phyloP scores from a whole-genome alignment of 2,797 vertebrate species.

The Xenentodon cancila region DNA sequence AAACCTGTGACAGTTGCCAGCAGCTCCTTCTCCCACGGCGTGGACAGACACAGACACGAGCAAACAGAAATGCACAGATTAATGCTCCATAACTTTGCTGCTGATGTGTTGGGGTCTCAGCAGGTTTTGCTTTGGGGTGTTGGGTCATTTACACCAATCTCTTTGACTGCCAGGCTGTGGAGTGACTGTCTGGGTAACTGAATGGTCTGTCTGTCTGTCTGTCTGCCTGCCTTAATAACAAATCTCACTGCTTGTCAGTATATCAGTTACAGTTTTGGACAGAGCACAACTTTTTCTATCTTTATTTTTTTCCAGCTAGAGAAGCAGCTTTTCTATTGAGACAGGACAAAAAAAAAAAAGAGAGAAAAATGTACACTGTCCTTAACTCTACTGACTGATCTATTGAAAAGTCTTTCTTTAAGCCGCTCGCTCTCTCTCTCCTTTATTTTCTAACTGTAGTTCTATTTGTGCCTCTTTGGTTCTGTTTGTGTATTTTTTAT shows the following conservation, averaged over 20 bases:
- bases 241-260: conserved; percentile 17
- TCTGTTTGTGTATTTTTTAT: too few relatives aligned
- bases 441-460: conserved; percentile 8
- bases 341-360: not conserved
- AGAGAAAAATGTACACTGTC: conserved; percentile 24
- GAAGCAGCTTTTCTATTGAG: conserved; percentile 9
- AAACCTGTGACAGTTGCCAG: conserved; percentile 71
- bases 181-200: conserved; percentile 46
- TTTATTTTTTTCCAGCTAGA: too few relatives aligned
- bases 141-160: conserved; percentile 66
- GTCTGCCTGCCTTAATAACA: conserved; percentile 19
- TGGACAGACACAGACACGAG: conserved; percentile 12
- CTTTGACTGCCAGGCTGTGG: conserved; percentile 49
- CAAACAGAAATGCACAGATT: conserved; percentile 13
- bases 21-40: conserved; percentile 34
- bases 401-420: conserved; percentile 21
- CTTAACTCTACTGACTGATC: conserved; percentile 30
- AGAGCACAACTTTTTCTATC: conserved; percentile 17
- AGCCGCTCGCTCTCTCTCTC: conserved; percentile 24
- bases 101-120: conserved; percentile 57
- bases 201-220: conserved; percentile 42
- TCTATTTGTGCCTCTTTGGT: conserved; percentile 44
- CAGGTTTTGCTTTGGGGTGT: conserved; percentile 47
- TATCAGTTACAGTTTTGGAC: conserved; percentile 39
- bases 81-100: conserved; percentile 37